phyloP scores from a whole-genome alignment of 2,888 invertebrate species.

The Tachina grossa region DNA sequence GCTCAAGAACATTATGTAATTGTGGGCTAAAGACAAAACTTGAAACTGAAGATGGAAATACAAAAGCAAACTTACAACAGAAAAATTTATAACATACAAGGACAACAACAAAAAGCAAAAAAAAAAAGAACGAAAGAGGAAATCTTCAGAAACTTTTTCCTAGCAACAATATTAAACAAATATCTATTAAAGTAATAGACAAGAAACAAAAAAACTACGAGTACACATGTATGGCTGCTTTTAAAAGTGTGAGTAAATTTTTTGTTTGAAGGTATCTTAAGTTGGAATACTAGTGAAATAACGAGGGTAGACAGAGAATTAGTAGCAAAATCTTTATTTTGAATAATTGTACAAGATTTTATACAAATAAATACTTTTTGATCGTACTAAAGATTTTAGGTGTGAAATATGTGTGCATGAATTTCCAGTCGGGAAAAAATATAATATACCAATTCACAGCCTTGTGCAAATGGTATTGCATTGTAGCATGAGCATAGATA shows the following conservation, averaged over 20 bases:
- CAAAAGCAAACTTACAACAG: constrained; percentile 19
- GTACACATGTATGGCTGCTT: neutral
- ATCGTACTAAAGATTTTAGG: too few species aligned
- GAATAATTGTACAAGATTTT: too few species aligned
- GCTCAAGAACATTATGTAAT: constrained; percentile 72
- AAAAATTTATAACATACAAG: constrained; percentile 53
- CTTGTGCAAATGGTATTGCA: too few species aligned
- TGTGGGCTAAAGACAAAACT: constrained; percentile 70
- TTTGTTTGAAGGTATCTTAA: constrained; percentile 30
- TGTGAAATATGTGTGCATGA: too few species aligned
- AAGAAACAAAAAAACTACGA: constrained; percentile 33
- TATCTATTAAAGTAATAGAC: constrained; percentile 67
- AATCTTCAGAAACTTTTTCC: constrained; percentile 61
- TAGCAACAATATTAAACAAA: constrained; percentile 66
- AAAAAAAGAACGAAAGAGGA: constrained; percentile 40
- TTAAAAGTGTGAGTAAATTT: neutral
- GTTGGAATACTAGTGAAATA: neutral
- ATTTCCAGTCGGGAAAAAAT: too few species aligned
- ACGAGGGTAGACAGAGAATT: constrained; percentile 14
- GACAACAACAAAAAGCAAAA: constrained; percentile 3
- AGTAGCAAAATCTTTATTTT: neutral
- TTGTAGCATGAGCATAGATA: too few species aligned
- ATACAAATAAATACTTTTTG: too few species aligned
- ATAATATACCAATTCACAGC: too few species aligned
- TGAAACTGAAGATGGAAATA: constrained; percentile 18